Percentiles rank a stretch among this genome's conserved stretches.
Conservation (phyloP, 2,888 invertebrate genomes). For the Apodemia hepburni region DNA sequence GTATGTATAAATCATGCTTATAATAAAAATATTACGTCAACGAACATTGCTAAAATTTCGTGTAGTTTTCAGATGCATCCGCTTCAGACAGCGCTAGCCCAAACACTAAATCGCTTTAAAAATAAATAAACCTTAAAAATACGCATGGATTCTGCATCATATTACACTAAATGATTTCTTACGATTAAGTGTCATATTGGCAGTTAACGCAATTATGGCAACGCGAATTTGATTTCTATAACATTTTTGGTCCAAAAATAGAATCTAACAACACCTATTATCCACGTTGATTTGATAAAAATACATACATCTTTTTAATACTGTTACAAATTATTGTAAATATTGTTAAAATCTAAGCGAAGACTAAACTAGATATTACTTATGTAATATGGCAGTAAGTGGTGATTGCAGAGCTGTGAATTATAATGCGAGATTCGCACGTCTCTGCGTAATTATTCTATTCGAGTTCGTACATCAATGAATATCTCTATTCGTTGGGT, state of each 20-base stretch:
- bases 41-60: too few species aligned
- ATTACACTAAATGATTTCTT: slow-evolving; percentile 9
- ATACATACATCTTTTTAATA: slow-evolving; percentile 77
- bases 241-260: slow-evolving; percentile 76
- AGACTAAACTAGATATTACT: slow-evolving; percentile 61
- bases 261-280: slow-evolving; percentile 47
- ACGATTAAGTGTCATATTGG: slow-evolving; percentile 68
- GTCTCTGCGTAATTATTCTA: slow-evolving; percentile 49
- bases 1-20: too few species aligned
- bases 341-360: slow-evolving; percentile 66
- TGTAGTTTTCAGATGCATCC: too few species aligned
- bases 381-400: slow-evolving; percentile 76
- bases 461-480: slow-evolving; percentile 58
- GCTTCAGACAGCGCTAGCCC: neutral
- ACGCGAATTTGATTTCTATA: slow-evolving; percentile 74
- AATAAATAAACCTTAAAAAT: slow-evolving; percentile 33
- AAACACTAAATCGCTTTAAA: neutral
- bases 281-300: slow-evolving; percentile 56
- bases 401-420: slow-evolving; percentile 46
- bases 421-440: slow-evolving; percentile 65
- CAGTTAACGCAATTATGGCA: slow-evolving; percentile 75
- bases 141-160: slow-evolving; percentile 33
- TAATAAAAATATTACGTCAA: too few species aligned
- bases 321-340: slow-evolving; percentile 65
- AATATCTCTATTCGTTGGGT: slow-evolving; percentile 72